These are phyloP conservation scores for Enteromius anoplus DNA, from an alignment of 2,797 vertebrate genomes.

Conservation along the genomic window DNA sequence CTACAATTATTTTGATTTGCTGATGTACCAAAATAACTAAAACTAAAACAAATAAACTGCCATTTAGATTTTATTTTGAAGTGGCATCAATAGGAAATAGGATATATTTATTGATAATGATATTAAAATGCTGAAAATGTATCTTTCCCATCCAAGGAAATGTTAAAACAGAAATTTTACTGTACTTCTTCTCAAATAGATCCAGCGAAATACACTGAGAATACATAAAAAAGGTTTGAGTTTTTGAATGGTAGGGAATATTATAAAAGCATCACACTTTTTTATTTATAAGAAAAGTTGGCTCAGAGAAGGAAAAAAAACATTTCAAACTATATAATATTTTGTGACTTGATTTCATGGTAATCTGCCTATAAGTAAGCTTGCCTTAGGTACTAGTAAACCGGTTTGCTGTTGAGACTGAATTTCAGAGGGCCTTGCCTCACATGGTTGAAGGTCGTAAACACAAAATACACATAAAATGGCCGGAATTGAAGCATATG, in stretches of 20 bases:
- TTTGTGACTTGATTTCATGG: neutral
- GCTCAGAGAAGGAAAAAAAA: neutral
- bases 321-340: neutral
- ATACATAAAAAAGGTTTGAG: too few species aligned
- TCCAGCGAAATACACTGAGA: too few species aligned
- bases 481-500: too few species aligned
- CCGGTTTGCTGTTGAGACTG: neutral
- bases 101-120: neutral
- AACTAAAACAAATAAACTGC: neutral
- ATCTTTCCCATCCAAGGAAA: neutral
- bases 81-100: neutral
- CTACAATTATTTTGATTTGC: neutral
- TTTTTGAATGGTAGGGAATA: neutral
- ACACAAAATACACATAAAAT: neutral
- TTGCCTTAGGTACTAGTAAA: neutral
- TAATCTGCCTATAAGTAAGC: neutral
- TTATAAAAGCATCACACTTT: too few species aligned
- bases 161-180: too few species aligned
- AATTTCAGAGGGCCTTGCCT: slow-evolving; percentile 2
- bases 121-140: neutral
- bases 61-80: neutral
- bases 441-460: slow-evolving; percentile 1
- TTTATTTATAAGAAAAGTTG: neutral
- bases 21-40: neutral
- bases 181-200: neutral